These are phyloP conservation scores for Tetanocera ferruginea DNA, from an alignment of 2,888 invertebrate species.

Conservation along the genomic window DNA sequence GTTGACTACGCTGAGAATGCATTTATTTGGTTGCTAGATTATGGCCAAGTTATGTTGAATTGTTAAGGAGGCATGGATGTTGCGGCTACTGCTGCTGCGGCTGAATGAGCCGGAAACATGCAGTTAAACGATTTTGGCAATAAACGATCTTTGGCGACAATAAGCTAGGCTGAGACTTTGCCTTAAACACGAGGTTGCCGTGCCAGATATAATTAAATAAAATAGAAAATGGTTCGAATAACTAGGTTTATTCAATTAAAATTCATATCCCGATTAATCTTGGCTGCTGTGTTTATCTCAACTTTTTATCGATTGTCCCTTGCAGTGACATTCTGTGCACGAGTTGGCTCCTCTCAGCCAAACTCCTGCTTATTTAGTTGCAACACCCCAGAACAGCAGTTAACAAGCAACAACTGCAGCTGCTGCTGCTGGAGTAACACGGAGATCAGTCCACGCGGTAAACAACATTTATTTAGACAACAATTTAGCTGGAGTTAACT, in stretches of 20 bases:
- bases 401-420: background rate
- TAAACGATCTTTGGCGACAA: constrained; percentile 21
- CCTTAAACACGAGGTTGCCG: background rate
- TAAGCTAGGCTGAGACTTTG: background rate
- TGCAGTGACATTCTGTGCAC: constrained; percentile 24
- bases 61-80: background rate
- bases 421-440: background rate
- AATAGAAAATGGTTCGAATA: background rate
- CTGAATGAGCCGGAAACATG: constrained; percentile 18
- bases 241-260: constrained; percentile 8
- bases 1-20: constrained; percentile 10
- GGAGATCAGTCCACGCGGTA: background rate
- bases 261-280: constrained; percentile 13
- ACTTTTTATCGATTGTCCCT: background rate
- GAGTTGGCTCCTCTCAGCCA: constrained; percentile 16
- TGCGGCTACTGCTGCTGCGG: background rate
- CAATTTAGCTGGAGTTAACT: constrained; percentile 5
- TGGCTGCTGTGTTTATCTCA: background rate
- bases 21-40: constrained; percentile 18
- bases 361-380: background rate
- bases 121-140: background rate
- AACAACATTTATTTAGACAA: constrained; percentile 12
- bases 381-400: constrained; percentile 21
- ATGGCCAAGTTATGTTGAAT: constrained; percentile 20
- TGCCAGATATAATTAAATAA: constrained; percentile 18